phyloP scores from a whole-genome alignment of 2,888 invertebrate genomes.

The Pinctada fucata region DNA sequence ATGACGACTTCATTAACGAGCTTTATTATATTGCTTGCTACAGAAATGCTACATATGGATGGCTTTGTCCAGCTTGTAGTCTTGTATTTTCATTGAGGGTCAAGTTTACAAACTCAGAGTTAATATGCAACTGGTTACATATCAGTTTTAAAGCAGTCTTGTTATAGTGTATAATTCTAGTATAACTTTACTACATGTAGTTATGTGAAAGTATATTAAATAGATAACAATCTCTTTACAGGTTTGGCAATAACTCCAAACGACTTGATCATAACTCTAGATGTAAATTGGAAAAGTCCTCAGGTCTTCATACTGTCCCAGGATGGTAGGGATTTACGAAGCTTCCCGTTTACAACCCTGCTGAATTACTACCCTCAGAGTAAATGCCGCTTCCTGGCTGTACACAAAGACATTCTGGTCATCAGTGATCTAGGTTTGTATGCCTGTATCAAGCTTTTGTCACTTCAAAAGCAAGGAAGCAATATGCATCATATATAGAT shows the following conservation, averaged over 20 bases:
- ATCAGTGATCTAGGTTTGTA: constrained; percentile 66
- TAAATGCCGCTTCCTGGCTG: constrained; percentile 65
- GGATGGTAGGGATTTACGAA: constrained; percentile 41
- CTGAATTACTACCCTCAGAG: constrained; percentile 21
- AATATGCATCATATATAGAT: too few relatives aligned
- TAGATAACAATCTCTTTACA: constrained; percentile 34
- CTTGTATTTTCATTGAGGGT: neutral
- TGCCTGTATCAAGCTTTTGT: neutral
- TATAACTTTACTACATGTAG: too few relatives aligned
- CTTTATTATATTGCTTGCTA: too few relatives aligned
- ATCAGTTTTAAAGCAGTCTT: too few relatives aligned
- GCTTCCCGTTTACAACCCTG: constrained; percentile 48
- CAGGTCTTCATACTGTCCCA: constrained; percentile 52
- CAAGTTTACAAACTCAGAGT: neutral
- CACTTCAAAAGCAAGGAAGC: too few relatives aligned
- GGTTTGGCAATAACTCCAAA: constrained; percentile 58
- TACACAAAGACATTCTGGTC: constrained; percentile 54
- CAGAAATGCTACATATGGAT: too few relatives aligned
- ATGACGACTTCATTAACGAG: too few relatives aligned
- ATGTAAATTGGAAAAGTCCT: constrained; percentile 49
- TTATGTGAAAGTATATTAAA: neutral
- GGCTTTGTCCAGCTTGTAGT: neutral
- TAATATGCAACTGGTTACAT: neutral
- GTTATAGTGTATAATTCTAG: too few relatives aligned
- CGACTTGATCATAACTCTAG: constrained; percentile 57